phyloP scores from a whole-genome alignment of 2,888 invertebrate species.

The Uloborus plumipes region DNA sequence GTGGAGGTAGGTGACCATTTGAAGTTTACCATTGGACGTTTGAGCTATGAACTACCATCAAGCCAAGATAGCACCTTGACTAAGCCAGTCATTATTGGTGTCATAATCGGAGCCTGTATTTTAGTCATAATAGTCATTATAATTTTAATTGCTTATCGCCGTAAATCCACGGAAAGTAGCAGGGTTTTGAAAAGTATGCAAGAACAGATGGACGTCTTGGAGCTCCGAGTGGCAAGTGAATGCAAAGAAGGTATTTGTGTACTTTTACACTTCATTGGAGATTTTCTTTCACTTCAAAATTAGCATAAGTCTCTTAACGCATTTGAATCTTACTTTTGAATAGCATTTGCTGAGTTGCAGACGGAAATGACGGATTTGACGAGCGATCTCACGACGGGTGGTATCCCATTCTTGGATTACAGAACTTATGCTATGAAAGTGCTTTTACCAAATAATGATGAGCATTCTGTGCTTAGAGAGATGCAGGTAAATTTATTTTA shows the following conservation, averaged over 20 bases:
- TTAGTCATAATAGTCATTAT: conserved; percentile 81
- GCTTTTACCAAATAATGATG: conserved; percentile 95
- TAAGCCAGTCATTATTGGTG: conserved; percentile 79
- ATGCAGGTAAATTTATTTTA: conserved; percentile 64
- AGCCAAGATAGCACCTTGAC: conserved; percentile 77
- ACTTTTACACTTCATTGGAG: neutral
- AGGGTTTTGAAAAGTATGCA: conserved; percentile 98
- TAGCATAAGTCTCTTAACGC: neutral
- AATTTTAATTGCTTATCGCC: conserved; percentile 90
- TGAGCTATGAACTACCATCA: conserved; percentile 79
- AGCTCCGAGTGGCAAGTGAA: conserved; percentile 94
- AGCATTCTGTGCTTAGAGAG: conserved; percentile 86
- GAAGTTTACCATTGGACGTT: conserved; percentile 86
- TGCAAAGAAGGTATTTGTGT: conserved; percentile 79
- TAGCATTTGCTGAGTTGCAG: conserved; percentile 94
- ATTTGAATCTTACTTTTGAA: conserved; percentile 69
- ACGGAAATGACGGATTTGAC: conserved; percentile 98
- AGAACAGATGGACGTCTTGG: conserved; percentile 98
- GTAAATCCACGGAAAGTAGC: conserved; percentile 96
- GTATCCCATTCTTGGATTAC: conserved; percentile 98
- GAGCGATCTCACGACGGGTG: conserved; percentile 90
- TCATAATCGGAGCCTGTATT: conserved; percentile 70
- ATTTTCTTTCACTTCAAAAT: neutral
- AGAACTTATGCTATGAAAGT: conserved; percentile 98
- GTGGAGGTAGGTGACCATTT: conserved; percentile 83